Conservation (phyloP, 2,888 invertebrate species). For the Oxyscelio sp. region DNA sequence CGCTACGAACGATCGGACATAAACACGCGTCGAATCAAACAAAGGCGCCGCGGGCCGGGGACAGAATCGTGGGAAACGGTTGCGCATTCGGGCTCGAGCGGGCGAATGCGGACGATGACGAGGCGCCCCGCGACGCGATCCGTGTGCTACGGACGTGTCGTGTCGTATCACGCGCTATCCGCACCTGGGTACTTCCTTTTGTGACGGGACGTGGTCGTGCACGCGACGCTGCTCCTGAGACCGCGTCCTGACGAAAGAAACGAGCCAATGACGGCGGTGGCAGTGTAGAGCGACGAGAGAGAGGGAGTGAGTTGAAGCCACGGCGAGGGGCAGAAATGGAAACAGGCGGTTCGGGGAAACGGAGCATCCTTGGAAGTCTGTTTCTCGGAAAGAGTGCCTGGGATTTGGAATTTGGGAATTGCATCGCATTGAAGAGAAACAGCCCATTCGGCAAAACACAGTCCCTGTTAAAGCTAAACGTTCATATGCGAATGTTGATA, state of each 20-base stretch:
- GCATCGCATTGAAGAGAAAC: neutral
- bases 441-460: too few species aligned
- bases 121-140: slow-evolving; percentile 50
- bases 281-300: slow-evolving; percentile 53
- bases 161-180: slow-evolving; percentile 34
- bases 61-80: slow-evolving; percentile 65
- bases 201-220: slow-evolving; percentile 55
- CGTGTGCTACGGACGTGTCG: slow-evolving; percentile 33
- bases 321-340: neutral
- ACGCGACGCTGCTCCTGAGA: slow-evolving; percentile 50
- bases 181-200: slow-evolving; percentile 45
- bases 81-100: slow-evolving; percentile 68
- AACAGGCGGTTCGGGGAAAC: neutral
- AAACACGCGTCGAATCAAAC: slow-evolving; percentile 68
- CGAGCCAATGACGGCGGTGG: slow-evolving; percentile 45
- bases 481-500: too few species aligned
- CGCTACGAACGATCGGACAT: slow-evolving; percentile 66
- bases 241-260: slow-evolving; percentile 63
- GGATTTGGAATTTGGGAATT: neutral
- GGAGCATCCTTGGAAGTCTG: slow-evolving; percentile 24
- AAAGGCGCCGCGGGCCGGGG: slow-evolving; percentile 30
- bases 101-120: slow-evolving; percentile 44
- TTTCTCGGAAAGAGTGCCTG: neutral
- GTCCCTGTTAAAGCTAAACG: too few species aligned
- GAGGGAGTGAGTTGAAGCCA: slow-evolving; percentile 49